Evolutionary conservation across 2,888 invertebrate genomes (phyloP).

Genomic region (Tinea pellionella): DNA sequence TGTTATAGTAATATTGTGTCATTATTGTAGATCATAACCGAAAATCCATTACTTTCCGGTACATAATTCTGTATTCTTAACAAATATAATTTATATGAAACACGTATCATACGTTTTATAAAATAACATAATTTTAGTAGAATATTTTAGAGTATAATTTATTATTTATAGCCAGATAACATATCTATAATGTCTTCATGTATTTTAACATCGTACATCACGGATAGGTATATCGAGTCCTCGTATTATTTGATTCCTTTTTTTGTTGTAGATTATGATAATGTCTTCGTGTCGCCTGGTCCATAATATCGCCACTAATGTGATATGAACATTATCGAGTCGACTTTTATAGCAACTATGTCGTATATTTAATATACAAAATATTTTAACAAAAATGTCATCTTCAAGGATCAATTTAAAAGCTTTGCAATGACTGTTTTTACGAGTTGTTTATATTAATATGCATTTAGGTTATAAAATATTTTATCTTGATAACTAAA

Average conservation of each 20-base stretch:
- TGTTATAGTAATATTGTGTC: too few species aligned
- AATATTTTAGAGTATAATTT: neutral
- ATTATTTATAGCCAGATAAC: neutral
- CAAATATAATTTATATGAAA: too few species aligned
- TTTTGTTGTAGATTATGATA: neutral
- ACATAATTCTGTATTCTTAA: too few species aligned
- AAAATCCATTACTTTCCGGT: too few species aligned
- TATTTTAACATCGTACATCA: neutral
- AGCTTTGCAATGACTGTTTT: constrained; percentile 23
- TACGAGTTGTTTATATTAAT: neutral
- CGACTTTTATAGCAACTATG: constrained; percentile 27
- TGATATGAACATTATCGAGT: constrained; percentile 23
- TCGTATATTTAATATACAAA: constrained; percentile 22
- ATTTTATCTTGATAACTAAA: neutral
- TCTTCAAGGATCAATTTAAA: constrained; percentile 35
- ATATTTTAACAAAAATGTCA: constrained; percentile 21
- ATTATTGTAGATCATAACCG: too few species aligned
- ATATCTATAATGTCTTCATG: neutral
- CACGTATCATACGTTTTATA: too few species aligned
- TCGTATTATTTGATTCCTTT: neutral
- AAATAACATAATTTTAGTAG: too few species aligned
- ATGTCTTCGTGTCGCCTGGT: neutral
- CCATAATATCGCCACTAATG: constrained; percentile 5
- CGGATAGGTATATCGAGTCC: neutral
- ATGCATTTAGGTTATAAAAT: neutral